Evolutionary conservation across 2,797 vertebrate genomes (phyloP).

Genomic region (Uromys caudimaculatus): DNA sequence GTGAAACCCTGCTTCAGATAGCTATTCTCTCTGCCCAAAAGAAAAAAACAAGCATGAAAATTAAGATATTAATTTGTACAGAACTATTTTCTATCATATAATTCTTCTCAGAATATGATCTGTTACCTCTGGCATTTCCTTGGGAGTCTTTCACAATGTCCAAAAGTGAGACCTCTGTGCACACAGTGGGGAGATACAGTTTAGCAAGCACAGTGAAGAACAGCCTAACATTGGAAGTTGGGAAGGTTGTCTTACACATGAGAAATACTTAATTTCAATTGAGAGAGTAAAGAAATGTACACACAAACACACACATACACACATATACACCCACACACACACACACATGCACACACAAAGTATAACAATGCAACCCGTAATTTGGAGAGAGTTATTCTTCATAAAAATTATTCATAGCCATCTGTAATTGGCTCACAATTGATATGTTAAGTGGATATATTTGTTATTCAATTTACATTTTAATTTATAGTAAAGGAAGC

Average conservation of each 20-base stretch:
- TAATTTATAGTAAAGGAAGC: not conserved
- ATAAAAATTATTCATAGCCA: not conserved
- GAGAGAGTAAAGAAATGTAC: not conserved
- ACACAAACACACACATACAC: not conserved
- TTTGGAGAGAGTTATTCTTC: not conserved
- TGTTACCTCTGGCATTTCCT: not conserved
- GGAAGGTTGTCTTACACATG: not conserved
- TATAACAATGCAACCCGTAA: not conserved
- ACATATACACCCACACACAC: not conserved
- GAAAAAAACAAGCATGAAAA: not conserved
- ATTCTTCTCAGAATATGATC: not conserved
- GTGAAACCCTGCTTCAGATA: not conserved
- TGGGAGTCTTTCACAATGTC: not conserved
- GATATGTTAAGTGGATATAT: not conserved
- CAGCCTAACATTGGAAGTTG: not conserved
- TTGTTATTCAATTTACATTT: not conserved
- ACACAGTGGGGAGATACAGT: not conserved
- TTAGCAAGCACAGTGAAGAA: not conserved
- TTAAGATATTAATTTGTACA: conserved; percentile 2
- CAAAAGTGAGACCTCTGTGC: not conserved
- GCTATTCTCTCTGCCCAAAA: not conserved
- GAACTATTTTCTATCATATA: not conserved
- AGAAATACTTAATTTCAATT: not conserved
- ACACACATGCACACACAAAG: not conserved
- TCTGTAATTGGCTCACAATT: not conserved